A percentile compares a stretch with the other conserved stretches of the same genome.
These are phyloP conservation scores for Hirtodrosophila duncani DNA, from an alignment of 2,888 invertebrate species.

Conservation along the genomic window DNA sequence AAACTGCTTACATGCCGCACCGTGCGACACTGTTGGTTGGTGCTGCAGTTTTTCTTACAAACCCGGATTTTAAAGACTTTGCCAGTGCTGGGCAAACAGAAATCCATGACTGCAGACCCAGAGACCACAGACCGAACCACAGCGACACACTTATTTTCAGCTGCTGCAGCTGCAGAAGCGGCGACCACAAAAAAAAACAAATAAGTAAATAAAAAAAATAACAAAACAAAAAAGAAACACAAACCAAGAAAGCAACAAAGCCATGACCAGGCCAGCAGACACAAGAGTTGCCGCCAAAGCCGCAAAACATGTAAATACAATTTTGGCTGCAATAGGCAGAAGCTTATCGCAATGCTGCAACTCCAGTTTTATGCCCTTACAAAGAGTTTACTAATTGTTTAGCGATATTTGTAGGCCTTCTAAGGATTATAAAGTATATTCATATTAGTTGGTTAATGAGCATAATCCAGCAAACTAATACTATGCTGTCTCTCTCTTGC, in stretches of 20 bases:
- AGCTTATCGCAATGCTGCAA: no score
- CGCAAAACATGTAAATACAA: background rate
- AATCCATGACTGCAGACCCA: constrained; percentile 52
- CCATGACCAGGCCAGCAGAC: constrained; percentile 22
- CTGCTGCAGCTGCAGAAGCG: constrained; percentile 9
- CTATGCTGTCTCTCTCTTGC: no score
- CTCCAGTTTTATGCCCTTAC: no score
- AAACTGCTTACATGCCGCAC: constrained; percentile 21
- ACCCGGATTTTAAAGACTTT: constrained; percentile 77
- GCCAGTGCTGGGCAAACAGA: constrained; percentile 72
- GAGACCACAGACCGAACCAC: no score
- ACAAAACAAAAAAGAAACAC: constrained; percentile 10
- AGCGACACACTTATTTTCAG: constrained; percentile 31
- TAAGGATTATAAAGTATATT: no score
- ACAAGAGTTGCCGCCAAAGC: background rate
- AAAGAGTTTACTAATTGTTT: no score
- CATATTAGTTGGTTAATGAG: no score
- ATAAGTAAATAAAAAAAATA: constrained; percentile 11
- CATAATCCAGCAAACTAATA: no score
- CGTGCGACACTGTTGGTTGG: background rate
- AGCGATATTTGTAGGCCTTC: no score
- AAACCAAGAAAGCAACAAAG: constrained; percentile 22
- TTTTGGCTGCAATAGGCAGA: background rate
- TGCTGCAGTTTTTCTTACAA: constrained; percentile 48
- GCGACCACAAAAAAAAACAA: constrained; percentile 15